Base-by-base conservation (phyloP, 2,113 vertebrate genomes). In the Odocoileus hemionus region DNA sequence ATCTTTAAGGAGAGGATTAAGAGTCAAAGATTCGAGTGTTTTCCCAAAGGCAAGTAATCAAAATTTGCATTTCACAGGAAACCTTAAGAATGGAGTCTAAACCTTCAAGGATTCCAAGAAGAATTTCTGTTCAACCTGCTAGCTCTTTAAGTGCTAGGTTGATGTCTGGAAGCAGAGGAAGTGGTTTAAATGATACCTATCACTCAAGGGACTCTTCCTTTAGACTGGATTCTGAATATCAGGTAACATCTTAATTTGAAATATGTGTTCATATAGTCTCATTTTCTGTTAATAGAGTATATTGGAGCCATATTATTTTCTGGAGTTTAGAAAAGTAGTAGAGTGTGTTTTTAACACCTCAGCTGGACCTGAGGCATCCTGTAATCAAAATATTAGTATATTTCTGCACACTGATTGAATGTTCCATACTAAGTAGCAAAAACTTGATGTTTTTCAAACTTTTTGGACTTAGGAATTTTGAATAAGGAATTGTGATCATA, bases 71-170 rank as follows among this genome's bases (percentile, higher is more conserved):
- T 98, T 90, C 43, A 93, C 92, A 99, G 98, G 89, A 82, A 95
- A 91, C 70, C 96, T 93, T 97, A 97, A 98, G 96, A 98, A 99
- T 99, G 99, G 99, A 99, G 98, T 99, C 99, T 94, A 99, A 99
- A 98, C 99, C 99, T 91, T 99, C 99, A 97, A 99, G 99, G 96
- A 99, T 99, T 98, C 99, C 99, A 52, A 99, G 99, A 98, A 98
- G 98, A 98, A 97, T 99, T 97, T 98, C 99, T 97, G 97, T 99
- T 98, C 99, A 99, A 94, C 98, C 99, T 64, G 98, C 99, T 78
- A 98, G 98, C 95, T 98, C 99, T 87, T 94, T 99, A 97, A 99
- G 98, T 95, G 79, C 98, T 95, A 97, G 98, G 86, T 97, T 98
- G 58, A 90, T 99, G 95, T 85, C 98, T 97, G 98, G 98, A 97